phyloP scores from a whole-genome alignment of 2,797 vertebrate species.

The Sebastes trivittatus region DNA sequence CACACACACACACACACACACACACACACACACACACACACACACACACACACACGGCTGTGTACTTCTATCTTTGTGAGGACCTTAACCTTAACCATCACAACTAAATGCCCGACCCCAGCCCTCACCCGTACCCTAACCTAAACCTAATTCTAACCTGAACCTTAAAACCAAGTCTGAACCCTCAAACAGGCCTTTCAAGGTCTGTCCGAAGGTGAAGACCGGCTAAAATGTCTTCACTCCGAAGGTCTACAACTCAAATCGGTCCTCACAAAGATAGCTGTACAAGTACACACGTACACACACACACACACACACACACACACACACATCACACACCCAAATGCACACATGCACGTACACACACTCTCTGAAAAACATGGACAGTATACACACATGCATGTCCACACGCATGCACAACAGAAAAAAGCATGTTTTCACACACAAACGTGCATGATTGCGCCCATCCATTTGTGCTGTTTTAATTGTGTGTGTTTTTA shows the following conservation, averaged over 20 bases:
- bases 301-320: neutral
- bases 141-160: no score
- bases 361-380: neutral
- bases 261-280: no score
- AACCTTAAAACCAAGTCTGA: no score
- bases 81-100: no score
- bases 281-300: neutral
- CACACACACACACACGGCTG: neutral
- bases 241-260: no score
- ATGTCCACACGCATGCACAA: neutral
- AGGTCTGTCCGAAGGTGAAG: no score
- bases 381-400: neutral
- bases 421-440: slow-evolving; percentile 1
- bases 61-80: no score
- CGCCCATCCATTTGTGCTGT: neutral
- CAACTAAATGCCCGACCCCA: no score
- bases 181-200: no score
- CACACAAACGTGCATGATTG: neutral
- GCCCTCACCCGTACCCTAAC: no score
- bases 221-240: no score
- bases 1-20: neutral
- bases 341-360: neutral
- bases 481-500: slow-evolving; percentile 12
- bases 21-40: neutral
- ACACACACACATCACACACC: neutral